Conservation (phyloP, 2,797 vertebrate genomes). For the Ataeniobius toweri region DNA sequence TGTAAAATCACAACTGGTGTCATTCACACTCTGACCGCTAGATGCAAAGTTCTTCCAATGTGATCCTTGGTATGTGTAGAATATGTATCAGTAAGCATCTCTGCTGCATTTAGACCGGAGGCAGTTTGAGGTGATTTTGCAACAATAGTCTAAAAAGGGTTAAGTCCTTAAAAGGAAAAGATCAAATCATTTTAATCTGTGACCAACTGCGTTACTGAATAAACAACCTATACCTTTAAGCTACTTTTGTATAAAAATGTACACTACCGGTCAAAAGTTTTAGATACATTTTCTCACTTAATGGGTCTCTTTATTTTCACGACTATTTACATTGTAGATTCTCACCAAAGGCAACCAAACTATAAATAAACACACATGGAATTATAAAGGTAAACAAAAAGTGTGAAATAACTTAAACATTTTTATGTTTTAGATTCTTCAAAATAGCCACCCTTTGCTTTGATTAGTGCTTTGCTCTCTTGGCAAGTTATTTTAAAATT, state of each 20-base stretch:
- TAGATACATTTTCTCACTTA: no score
- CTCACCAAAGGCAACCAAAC: no score
- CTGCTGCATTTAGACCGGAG: background rate
- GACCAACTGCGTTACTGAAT: background rate
- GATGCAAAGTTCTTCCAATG: background rate
- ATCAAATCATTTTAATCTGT: background rate
- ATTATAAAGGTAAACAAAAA: no score
- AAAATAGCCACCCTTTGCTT: no score
- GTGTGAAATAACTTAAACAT: no score
- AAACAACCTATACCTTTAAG: background rate
- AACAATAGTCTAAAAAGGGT: background rate
- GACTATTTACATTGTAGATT: no score
- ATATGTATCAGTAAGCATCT: background rate
- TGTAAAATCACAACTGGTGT: background rate
- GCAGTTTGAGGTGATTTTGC: background rate
- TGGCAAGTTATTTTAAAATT: no score
- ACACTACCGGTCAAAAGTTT: no score
- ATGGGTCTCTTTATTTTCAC: no score
- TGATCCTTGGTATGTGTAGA: background rate
- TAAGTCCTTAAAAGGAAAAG: background rate
- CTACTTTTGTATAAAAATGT: background rate
- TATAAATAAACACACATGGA: no score
- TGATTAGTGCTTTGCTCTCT: no score
- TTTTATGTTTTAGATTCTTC: no score
- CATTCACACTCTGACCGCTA: background rate